Evolutionary conservation across 1,140 invertebrate genomes (phyloP), one percentile per base, ranked within the genome.

Genomic region (Dendroctonus valens): DNA sequence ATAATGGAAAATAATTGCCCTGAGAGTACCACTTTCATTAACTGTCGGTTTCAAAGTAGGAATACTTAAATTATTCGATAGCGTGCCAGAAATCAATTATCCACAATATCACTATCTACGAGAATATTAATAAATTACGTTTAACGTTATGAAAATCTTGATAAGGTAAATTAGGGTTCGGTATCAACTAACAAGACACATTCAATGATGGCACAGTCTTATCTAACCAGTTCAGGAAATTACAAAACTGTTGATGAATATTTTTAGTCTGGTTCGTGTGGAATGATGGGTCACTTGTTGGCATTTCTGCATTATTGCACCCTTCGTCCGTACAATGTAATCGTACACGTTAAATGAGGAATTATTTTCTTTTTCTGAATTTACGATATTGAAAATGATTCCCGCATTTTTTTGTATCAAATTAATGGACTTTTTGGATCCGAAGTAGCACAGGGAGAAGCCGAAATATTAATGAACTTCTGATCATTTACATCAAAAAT

Each of bases 111-210:
- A 37, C 39, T 50, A 60, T 60, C 59, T 60, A 50, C 44, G 8
- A 12, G 44, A 7, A 51, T 49, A 60, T 60, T 60, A 60, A 60
- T 60, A 60, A 60, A 60, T 14, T 49, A 60, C 59, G 26, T 60
- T 60, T 51, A 41, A 51, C 37, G 59, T 60, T 63, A 63, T 63
- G 60, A 53, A 41, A 52, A 53, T 63, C 52, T 53, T 42, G 52
- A 63, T 63, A 63, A 63, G 41, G 50, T n/a, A 41, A 60, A 60
- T 50, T 60, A 60, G 37, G 49, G 59, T 60, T 60, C 50, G 39
- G 59, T 60, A 60, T 60, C 59, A 51, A 14, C 26, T 60, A 60
- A 60, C 59, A 60, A 60, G 59, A 50, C 59, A 60, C 48, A 60
- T 60, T 50, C 55, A 59, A 60, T 37, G 44, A 51, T 60, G 46